Base-by-base conservation (phyloP, 2,888 invertebrate genomes). In the Luffia ferchaultella region DNA sequence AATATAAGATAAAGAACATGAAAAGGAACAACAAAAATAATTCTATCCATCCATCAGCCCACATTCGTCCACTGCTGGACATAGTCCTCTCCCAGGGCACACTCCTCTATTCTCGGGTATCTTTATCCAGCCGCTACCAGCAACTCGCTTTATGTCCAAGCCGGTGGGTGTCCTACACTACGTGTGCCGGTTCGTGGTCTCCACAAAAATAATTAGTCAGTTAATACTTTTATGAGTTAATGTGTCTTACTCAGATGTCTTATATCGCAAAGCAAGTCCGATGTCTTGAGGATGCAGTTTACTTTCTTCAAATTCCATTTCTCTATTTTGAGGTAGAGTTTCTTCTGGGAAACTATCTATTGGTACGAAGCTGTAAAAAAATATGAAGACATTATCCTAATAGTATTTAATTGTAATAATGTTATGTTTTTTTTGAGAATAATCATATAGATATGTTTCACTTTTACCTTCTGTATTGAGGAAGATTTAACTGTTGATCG, bases 221-320 rank as follows among this genome's bases (percentile, higher is more conserved):
- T 12, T 15, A 17, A 16, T 7, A 3, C 12, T 17, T 45, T 12
- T 3, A 18, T 17, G 12, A 12, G 16, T 16, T 17, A 16, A 45
- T 45, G 12, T 20, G 9, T 48, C 73, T 70, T 63, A 77, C 78
- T 63, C 67, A 20, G 63, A 58, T 17, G 60, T 59, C 16, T 77
- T 58, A 19, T 65, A 65, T 40, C 58, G 65, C 67, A 68, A 68
- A 18, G 72, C 59, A 55, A 80, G 76, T 51, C 70, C 73, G 41
- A 70, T 58, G 49, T 80, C 80, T 65, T 80, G 80, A 1, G 74
- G 77, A 57, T 80, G 80, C 15, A 64, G 60, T 58, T 63, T 65
- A 42, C 57, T 61, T 45, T 58, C 62, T 19, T 57, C 58, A 16
- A 56, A 44, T 43, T 71, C 66, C 16, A 44, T 12, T 30, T 7